phyloP scores from a whole-genome alignment of 1,140 invertebrate species.

The Drosophila watanabei region DNA sequence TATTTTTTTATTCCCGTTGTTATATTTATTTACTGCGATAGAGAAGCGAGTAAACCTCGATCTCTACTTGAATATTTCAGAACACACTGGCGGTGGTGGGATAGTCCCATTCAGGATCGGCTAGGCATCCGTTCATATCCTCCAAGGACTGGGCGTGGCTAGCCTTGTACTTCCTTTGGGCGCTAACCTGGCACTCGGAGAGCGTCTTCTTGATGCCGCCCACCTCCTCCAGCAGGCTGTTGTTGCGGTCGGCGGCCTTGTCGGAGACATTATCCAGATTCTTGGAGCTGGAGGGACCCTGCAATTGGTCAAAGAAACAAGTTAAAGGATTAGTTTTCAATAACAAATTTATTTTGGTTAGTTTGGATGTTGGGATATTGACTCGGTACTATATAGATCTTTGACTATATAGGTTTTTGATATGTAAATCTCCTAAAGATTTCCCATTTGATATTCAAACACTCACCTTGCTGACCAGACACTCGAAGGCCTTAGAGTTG shows the following conservation, averaged over 20 bases:
- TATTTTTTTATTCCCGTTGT: not conserved
- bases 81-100: slow-evolving; percentile 4
- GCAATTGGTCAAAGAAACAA: too few relatives aligned
- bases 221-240: not conserved
- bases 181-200: not conserved
- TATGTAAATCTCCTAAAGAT: too few relatives aligned
- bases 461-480: not conserved
- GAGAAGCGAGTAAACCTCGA: not conserved
- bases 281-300: slow-evolving; percentile 4
- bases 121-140: not conserved
- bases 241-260: not conserved
- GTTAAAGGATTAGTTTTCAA: not conserved
- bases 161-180: slow-evolving; percentile 4
- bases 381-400: too few relatives aligned
- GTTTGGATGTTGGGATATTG: too few relatives aligned
- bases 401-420: too few relatives aligned
- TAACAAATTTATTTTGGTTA: too few relatives aligned
- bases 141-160: slow-evolving; percentile 7
- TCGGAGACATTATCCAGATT: not conserved
- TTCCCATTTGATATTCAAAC: not conserved
- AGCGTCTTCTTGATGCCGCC: not conserved
- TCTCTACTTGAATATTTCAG: not conserved
- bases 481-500: not conserved
- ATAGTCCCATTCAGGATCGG: slow-evolving; percentile 12
- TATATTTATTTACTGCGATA: not conserved